Base-by-base conservation (phyloP, 2,113 vertebrate genomes). In the Pionites leucogaster region DNA sequence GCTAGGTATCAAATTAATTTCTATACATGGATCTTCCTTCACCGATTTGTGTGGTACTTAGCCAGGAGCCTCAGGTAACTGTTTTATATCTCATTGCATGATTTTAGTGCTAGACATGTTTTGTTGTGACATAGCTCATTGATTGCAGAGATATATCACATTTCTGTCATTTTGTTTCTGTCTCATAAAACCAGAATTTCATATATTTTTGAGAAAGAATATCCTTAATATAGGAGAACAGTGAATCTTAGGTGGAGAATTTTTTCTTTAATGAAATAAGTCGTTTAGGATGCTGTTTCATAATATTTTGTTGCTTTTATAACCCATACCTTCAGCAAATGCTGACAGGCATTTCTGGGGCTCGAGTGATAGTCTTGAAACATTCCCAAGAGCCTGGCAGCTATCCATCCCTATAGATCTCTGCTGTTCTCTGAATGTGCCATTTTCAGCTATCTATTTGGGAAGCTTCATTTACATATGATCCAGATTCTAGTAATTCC, bases 391-490 rank as follows among this genome's bases (percentile, higher is more conserved):
- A 55, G 24, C 20, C 46, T 91, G 59, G 22, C 44, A 88, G 42
- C 12, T 63, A 52, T 79, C 81, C 29, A 53, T 49, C 25, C 17
- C 28, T 70, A 64, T 27, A 74, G 88, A 92, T 71, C 59, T 88
- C 67, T 82, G 33, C 24, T 76, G n/a, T 37, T 95, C 31, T 74
- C 46, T 70, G 53, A 65, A 82, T 84, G 47, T 84, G 42, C 33
- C 67, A n/a, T 93, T 94, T 96, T 88, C 82, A 93, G 53, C 49
- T 87, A 29, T 67, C 67, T 96, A 4, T 46, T 77, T 64, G 17
- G n/a, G 49, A 85, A 75, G 9, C 67, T 90, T 90, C 31, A 76
- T 82, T 94, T 95, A n/a, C 70, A 87, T 87, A 86, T 88, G 79
- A 42, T 95, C 70, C 64, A 82, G 60, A 84, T 93, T 86, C 78